Evolutionary conservation across 2,888 invertebrate genomes (phyloP), one percentile per base, ranked within the genome.

Genomic region (Sipha maydis): DNA sequence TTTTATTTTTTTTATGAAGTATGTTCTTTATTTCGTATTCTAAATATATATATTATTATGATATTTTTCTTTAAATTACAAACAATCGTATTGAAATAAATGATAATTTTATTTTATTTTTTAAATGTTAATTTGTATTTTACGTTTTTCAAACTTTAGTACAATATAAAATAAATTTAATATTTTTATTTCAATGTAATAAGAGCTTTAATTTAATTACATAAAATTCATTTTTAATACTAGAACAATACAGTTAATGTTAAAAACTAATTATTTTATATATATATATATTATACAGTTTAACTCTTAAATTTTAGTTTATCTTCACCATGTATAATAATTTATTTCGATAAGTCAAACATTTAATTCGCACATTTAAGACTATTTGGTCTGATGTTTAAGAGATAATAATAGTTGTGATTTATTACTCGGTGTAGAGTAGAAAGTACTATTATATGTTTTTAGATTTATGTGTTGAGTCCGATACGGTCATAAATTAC

Each of bases 331-430:
- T 80, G 25, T 61, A 67, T 38, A 61, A 82, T 54, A 48, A 61
- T 61, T 61, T 69, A 56, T 79, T 82, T 69, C 34, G 31, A 83
- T 31, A 83, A 83, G 48, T 71, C 48, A 83, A 83, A 83, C 82
- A 69, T 34, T 34, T 77, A 77, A 28, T 83, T 83, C 31, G 48
- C 71, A 31, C 71, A 31, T 48, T 83, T 54, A 25, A 80, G 38
- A 34, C 69, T 31, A 14, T 31, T 71, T n/a, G 31, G 54, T 14
- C 28, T 31, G 14, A 71, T 54, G 34, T 83, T 83, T 71, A 54
- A 71, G 54, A 83, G 71, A 83, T 73, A 75, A 83, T 38, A 56
- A 56, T 75, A 73, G 19, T 73, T 56, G 61, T 84, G 56, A 84
- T 84, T 84, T 84, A 84, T 61, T 76, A 31, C 71, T 71, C 84